Base-by-base conservation (phyloP, 2,888 invertebrate genomes). In the Timandra comae region DNA sequence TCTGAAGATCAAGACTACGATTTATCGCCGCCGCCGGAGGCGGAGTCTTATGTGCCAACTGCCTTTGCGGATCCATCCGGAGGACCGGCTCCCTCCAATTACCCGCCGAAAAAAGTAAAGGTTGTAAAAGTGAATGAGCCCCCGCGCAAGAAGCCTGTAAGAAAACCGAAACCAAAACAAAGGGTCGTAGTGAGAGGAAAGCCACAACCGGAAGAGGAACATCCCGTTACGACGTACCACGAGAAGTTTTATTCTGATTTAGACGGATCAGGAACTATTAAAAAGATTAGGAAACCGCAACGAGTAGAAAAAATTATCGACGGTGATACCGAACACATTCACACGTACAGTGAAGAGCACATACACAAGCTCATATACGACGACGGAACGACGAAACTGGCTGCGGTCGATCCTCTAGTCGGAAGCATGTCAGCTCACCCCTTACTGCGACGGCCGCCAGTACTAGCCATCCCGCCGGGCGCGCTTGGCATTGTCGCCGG, bases 221-320 rank as follows among this genome's bases (percentile, higher is more conserved):
- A 64, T 40, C 82, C 82, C 4, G 78, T 80, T 3, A 67, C 84
- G 9, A 71, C 68, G 9, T 85, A 75, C 42, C 85, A 85, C 45
- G 85, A 86, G 58, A 76, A 82, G 32, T 86, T 86, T 56, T 86
- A 86, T 63, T 75, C 86, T 0, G 86, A 86, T 38, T 43, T 85
- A n/a, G 74, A 78, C 43, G 72, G 75, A 33, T 59, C 77, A n/a
- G 76, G 76, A 23, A 81, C 80, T 13, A 72, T 86, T 30, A 76
- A 67, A 49, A 86, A 79, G 55, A 63, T 80, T 7, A 80, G 59
- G 43, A 85, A 79, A 61, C 86, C 86, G 29, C 84, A 76, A 54
- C 69, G 86, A 48, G 72, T 86, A 27, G 86, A 86, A 63, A 86
- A 86, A 68, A 85, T 84, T 44, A 69, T 86, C 43, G 86, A 86